Base-by-base conservation (phyloP, 2,888 invertebrate species). In the Rhimphoctona megacephalus region DNA sequence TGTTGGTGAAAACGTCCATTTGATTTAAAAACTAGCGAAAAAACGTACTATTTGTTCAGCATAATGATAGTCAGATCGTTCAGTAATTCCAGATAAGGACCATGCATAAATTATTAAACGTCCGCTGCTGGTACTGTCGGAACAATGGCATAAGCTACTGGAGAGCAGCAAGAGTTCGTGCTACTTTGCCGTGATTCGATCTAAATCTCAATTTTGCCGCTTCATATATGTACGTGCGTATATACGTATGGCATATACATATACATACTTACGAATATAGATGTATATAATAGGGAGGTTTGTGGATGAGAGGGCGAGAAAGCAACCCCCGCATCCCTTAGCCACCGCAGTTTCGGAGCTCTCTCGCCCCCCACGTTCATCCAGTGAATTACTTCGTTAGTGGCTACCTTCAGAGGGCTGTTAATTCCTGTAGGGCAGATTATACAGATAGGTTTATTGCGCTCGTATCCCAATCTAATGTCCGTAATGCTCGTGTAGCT, bases 371-470 rank as follows among this genome's bases (percentile, higher is more conserved):
- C 91, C 92, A 91, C 92, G 93, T 93, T 94, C 94, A 94, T 94
- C 93, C 94, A 94, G 94, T 94, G 94, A 94, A 94, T 94, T 94
- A 94, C 94, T 94, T 94, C 94, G 94, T 94, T 94, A 94, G 94
- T 94, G 94, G 94, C 94, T 93, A 94, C 94, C 94, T 94, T 94
- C 94, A 92, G 93, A 94, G 94, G 94, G 94, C 94, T 94, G 94
- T 94, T 94, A 94, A 94, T 94, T 94, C 94, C 94, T 94, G 93
- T 93, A 93, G 94, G 94, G 94, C 94, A 94, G 94, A 94, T 94
- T 94, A 94, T 94, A 94, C 94, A 94, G 94, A 94, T 94, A 94
- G 94, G 94, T 94, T 94, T 94, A 94, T 94, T 94, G 94, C 94
- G 93, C 93, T 93, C 93, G 94, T 93, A 94, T 94, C 94, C 94